Conservation (phyloP, 2,797 vertebrate genomes). For the Lepilemur septentrionalis region DNA sequence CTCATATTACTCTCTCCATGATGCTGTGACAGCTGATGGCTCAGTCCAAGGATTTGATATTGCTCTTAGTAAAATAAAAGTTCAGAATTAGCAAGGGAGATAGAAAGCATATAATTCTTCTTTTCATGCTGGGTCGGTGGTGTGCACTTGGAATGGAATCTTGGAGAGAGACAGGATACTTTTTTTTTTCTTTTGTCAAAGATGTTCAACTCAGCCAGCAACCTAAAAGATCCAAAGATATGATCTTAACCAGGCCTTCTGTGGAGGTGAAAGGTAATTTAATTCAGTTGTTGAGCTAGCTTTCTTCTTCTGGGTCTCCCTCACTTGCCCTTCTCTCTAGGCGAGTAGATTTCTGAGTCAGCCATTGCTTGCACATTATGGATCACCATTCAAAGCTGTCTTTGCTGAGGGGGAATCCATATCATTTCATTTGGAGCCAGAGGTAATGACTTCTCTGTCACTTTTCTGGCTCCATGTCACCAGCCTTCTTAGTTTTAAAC, state of each 20-base stretch:
- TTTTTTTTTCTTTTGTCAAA: neutral
- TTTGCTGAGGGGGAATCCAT: conserved; percentile 39
- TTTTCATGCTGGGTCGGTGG: neutral
- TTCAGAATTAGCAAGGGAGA: neutral
- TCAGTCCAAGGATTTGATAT: neutral
- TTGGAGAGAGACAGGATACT: neutral
- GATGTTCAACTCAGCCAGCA: neutral
- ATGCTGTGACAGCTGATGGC: neutral
- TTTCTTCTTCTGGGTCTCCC: neutral
- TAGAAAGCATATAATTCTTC: neutral
- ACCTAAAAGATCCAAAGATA: neutral
- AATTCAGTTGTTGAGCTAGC: neutral
- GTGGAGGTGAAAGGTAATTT: conserved; percentile 44
- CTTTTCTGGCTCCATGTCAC: neutral
- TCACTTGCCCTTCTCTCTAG: neutral
- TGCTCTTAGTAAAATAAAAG: neutral
- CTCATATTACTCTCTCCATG: neutral
- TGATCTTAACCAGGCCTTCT: neutral
- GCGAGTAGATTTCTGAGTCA: conserved; percentile 60
- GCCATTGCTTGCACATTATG: neutral
- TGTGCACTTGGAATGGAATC: neutral
- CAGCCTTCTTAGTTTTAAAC: neutral
- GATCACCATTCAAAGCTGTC: neutral
- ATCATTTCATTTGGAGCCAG: conserved; percentile 38
- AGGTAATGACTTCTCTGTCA: conserved; percentile 5